These are phyloP conservation scores for Rostratula benghalensis DNA, from an alignment of 2,113 vertebrate species.

Conservation along the genomic window DNA sequence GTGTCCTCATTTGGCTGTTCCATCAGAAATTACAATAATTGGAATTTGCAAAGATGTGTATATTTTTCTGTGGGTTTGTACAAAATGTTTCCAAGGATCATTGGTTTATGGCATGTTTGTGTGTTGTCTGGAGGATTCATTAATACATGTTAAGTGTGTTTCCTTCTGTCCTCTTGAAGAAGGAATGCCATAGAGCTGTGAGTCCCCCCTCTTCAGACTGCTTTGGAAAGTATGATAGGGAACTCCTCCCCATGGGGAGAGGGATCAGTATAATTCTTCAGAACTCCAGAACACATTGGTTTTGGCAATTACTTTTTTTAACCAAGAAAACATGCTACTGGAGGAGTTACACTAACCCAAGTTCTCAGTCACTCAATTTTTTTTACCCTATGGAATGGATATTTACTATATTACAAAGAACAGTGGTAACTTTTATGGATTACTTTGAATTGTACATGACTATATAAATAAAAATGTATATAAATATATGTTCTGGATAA, in stretches of 20 bases:
- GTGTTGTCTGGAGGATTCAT: conserved; percentile 16
- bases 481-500: neutral
- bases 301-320: neutral
- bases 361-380: neutral
- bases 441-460: neutral
- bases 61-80: neutral
- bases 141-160: conserved; percentile 32
- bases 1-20: neutral
- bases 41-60: neutral
- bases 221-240: neutral
- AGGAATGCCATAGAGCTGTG: neutral
- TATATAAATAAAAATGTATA: neutral
- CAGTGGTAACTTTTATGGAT: neutral
- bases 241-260: neutral
- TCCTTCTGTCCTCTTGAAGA: conserved; percentile 17
- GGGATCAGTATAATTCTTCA: neutral
- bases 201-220: neutral
- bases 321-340: neutral
- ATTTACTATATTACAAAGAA: neutral
- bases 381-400: neutral
- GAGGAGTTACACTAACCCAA: neutral
- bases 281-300: neutral
- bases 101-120: neutral
- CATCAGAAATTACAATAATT: neutral
- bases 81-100: neutral